Evolutionary conservation across 1,140 invertebrate genomes (phyloP), one percentile per base, ranked within the genome.

Genomic region (Plodia interpunctella): DNA sequence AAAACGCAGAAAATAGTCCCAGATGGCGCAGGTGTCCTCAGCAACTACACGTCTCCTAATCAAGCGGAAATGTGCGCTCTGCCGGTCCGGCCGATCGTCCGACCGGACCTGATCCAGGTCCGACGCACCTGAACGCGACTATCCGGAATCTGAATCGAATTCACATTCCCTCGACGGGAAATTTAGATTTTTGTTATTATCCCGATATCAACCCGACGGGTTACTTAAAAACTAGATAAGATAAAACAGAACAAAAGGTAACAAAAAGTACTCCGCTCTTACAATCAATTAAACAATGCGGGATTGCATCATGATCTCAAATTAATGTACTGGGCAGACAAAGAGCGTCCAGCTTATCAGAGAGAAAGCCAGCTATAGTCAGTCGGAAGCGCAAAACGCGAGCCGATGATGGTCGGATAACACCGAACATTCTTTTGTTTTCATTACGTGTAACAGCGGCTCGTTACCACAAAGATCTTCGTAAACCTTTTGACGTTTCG

Each of bases 401-500:
- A 72, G 66, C 68, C 63, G 73, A 77, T n/a, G n/a, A n/a, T 76
- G 65, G 53, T 55, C 63, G 70, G 70, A 77, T 78, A 74, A 62
- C 63, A 70, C 59, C 63, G 66, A 78, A 63, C 71, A 75, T 76
- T 81, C 80, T 83, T 85, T 87, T 84, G 76, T 85, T 83, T 77
- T 70, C 66, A 73, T 67, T 62, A 72, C 59, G 72, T 63, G 68
- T 80, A 76, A 78, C 66, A 73, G 62, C 65, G 60, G 58, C 74
- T 74, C 78, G 74, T 79, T 78, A 78, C 65, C 60, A 60, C 71
- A 30, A 66, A 76, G 72, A 83, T 80, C 71, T 76, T 62, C 67
- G 75, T 76, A 81, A 85, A 76, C 78, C 78, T 86, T 87, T 83
- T 86, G 83, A 88, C 78, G 78, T 85, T 86, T 76, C 79, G 76